Evolutionary conservation across 2,797 vertebrate genomes (phyloP), one percentile per base, ranked within the genome.

Genomic region (Bovichtus diacanthus): DNA sequence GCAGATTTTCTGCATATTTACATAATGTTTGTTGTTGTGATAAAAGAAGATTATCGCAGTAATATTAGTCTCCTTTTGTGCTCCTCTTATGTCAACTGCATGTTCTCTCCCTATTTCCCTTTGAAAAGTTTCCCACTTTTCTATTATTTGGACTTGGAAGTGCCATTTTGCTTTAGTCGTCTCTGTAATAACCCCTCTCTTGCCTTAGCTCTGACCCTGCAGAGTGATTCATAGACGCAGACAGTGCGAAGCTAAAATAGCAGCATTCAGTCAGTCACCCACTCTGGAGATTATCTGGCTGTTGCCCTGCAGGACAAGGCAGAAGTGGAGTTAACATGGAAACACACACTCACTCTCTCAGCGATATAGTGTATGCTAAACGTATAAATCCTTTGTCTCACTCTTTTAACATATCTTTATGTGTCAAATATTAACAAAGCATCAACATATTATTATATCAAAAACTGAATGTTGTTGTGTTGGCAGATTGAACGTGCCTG

Each of bases 181-280:
- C 70, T 61, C 43, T 74, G 56, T 85, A 67, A 80, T 72, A 80
- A 81, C 70, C 64, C 34, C 11, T 82, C 27, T 80, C n/a, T 64
- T 23, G 62, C 54, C 66, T 80, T 62, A 72, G 34, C 67, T 74
- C 56, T 82, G 74, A 80, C 63, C 74, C 72, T 60, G 71, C 53
- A 39, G 72, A 76, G 75, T 76, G 71, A 87, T 80, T 84, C 74
- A 81, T 55, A 46, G 47, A 66, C 19, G 10, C 79, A 80, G 68
- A 76, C 64, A 60, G 58, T n/a, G 65, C 69, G 67, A 78, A 78
- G 72, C 85, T 74, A 67, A 83, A 88, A 85, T 86, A 87, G 81
- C 76, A 82, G 56, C 70, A 61, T 76, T 75, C 66, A 82, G 61
- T 83, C 60, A 63, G 41, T 84, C 80, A 44, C 68, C 76, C 82